These are phyloP conservation scores for Cotesia congregata DNA, from an alignment of 2,888 invertebrate genomes.

Conservation along the genomic window DNA sequence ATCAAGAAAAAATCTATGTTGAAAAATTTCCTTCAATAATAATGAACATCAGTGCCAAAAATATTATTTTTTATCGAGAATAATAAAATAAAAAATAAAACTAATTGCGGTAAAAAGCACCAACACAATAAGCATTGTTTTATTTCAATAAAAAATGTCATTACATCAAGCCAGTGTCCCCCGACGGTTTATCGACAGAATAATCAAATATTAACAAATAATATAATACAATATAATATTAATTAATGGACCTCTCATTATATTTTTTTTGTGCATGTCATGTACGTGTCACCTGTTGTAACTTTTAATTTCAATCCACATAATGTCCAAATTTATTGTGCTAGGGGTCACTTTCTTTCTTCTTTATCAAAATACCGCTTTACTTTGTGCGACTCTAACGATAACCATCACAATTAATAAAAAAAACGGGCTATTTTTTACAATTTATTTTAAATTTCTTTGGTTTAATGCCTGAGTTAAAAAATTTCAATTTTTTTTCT, in stretches of 20 bases:
- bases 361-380: conserved; percentile 45
- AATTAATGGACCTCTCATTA: conserved; percentile 45
- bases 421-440: conserved; percentile 59
- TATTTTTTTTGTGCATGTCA: conserved; percentile 36
- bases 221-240: too few species aligned
- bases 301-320: background rate
- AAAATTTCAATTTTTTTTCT: background rate
- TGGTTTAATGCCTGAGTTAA: conserved; percentile 69
- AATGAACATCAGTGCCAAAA: too few species aligned
- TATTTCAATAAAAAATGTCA: conserved; percentile 52
- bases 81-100: conserved; percentile 27
- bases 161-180: conserved; percentile 48
- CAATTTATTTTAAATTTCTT: conserved; percentile 60
- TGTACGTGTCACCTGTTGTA: conserved; percentile 24
- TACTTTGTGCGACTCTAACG: conserved; percentile 65
- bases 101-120: conserved; percentile 7
- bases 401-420: conserved; percentile 61
- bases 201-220: conserved; percentile 50
- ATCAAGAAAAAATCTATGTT: too few species aligned
- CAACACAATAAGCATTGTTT: conserved; percentile 55
- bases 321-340: conserved; percentile 43
- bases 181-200: conserved; percentile 53
- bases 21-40: too few species aligned
- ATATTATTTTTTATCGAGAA: background rate
- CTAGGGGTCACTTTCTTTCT: conserved; percentile 34